Base-by-base conservation (phyloP, 2,797 vertebrate genomes). In the Diceros bicornis region DNA sequence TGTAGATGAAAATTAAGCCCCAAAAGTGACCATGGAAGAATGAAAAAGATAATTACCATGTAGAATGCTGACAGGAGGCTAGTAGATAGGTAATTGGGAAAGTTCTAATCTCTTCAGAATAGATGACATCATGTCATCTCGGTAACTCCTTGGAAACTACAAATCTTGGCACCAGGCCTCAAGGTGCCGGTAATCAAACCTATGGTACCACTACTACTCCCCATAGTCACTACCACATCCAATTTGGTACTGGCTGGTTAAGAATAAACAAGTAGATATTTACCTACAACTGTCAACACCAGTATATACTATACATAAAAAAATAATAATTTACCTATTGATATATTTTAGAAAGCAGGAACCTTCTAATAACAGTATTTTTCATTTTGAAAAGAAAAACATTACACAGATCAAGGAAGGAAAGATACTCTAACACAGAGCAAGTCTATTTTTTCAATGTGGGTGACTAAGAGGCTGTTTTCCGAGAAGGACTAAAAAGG, bases 1-100 rank as follows among this genome's bases (percentile, higher is more conserved):
- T 17, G 27, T 11, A 75, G 47, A 85, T 55, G 68, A 95, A 95
- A 96, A 92, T 55, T 96, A 95, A 96, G 27, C 50, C 68, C 74
- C 12, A 94, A 61, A 41, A 95, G 44, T n/a, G 25, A 72, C 37
- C 34, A 29, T 41, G 27, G 17, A 77, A 90, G 84, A 95, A 94
- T 62, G 13, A 75, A 82, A 82, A 93, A 52, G n/a, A 16, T 72
- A 95, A 93, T 81, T 72, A 37, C 29, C 78, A 92, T 82, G 62
- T 25, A 34, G 55, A 89, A 88, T 86, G 86, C 79, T 87, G 71
- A 66, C 5, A 47, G 25, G 25, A 1, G 52, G 37, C 25, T 87
- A 69, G 55, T 13, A 84, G 55, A 82, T 4, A 87, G 66, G n/a
- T 41, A 97, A 95, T 5, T 14, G 41, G 50, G 21, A 90, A 96